These are phyloP conservation scores for Pteria penguin DNA, from an alignment of 2,888 invertebrate genomes.

Conservation along the genomic window DNA sequence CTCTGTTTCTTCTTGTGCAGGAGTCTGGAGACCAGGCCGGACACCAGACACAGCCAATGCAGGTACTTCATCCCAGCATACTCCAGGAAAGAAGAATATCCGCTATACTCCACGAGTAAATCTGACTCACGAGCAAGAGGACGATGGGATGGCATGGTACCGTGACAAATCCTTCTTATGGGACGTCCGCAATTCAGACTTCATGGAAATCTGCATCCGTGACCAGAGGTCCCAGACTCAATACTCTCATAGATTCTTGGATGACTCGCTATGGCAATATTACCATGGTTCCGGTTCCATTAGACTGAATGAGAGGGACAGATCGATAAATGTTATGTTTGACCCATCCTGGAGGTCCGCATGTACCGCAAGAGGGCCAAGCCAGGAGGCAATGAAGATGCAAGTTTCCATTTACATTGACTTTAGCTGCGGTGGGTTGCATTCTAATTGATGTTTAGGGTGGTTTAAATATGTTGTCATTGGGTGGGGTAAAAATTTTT, in stretches of 20 bases:
- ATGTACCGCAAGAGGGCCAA: too few relatives aligned
- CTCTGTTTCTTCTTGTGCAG: background rate
- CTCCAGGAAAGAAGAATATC: background rate
- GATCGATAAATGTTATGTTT: too few relatives aligned
- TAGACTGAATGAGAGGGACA: too few relatives aligned
- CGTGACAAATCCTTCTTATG: background rate
- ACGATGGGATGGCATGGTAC: background rate
- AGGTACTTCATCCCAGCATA: background rate
- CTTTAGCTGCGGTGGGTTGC: too few relatives aligned
- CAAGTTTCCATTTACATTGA: too few relatives aligned
- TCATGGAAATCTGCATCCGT: background rate
- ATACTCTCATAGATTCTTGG: background rate
- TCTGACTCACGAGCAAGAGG: background rate
- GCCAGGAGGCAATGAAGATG: too few relatives aligned
- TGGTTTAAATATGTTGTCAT: too few relatives aligned
- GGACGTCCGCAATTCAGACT: background rate
- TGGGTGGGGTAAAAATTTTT: too few relatives aligned
- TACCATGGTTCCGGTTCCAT: background rate
- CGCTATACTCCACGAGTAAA: background rate
- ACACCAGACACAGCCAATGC: background rate
- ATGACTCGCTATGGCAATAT: background rate
- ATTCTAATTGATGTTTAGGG: too few relatives aligned
- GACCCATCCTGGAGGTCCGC: too few relatives aligned
- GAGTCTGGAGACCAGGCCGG: background rate
- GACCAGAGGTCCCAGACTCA: background rate